Base-by-base conservation (phyloP, 2,888 invertebrate species). In the Agrotis puta region DNA sequence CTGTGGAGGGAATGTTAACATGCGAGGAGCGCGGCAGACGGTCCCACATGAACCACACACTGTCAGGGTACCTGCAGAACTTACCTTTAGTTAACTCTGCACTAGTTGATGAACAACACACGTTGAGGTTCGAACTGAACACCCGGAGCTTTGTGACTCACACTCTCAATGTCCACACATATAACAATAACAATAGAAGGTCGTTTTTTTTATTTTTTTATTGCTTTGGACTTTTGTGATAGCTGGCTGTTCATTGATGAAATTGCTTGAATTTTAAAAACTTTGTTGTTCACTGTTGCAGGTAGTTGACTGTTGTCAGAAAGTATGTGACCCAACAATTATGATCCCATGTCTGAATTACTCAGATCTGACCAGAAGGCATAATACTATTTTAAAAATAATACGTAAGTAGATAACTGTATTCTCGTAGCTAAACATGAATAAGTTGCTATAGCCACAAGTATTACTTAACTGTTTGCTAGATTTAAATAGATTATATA, bases 11-110 rank as follows among this genome's bases (percentile, higher is more conserved):
- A 4, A 39, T 48, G 27, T 59, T 67, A 51, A 51, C 11, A 59
- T 80, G 54, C 58, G 20, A 2, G 33, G 45, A 48, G 20, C 11
- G 4, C 53, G 45, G 53, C 79, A 75, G 75, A 54, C 56, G 75
- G 58, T 71, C 57, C 78, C 57, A 39, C 33, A 14, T 6, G 50
- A 16, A 20, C 9, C 11, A 39, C 2, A 5, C 13, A 24, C 43
- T 47, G 45, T 18, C 33, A 22, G 39, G 24, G 22, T 14, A 47
- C 18, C 14, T 22, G 13, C 22, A 43, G n/a, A 45, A 2, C 24
- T 39, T 33, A 27, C 11, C 39, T 39, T 9, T 33, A 39, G 47
- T 43, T 18, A 20, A 5, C 24, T 51, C 13, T n/a, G 51, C 9
- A 16, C 39, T 11, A 24, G 18, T 20, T n/a, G 9, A 56, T n/a